phyloP scores from a whole-genome alignment of 2,113 vertebrate species.

The Carassius carassius region DNA sequence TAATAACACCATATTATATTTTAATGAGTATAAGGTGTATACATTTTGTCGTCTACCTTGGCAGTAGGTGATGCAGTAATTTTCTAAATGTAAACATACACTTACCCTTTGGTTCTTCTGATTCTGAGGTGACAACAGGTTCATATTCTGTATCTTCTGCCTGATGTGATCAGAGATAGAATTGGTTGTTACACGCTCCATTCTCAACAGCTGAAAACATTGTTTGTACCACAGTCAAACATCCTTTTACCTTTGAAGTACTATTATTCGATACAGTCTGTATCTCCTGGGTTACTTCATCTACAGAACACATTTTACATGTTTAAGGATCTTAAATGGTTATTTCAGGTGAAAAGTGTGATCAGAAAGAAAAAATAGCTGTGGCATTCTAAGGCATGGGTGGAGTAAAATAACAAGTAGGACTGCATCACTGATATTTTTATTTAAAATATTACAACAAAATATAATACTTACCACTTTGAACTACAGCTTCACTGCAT shows the following conservation, averaged over 20 bases:
- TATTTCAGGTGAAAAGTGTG: not conserved
- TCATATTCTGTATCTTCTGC: not conserved
- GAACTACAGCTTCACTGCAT: not conserved
- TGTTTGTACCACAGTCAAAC: not conserved
- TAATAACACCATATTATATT: not conserved
- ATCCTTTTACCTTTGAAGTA: conserved; percentile 4
- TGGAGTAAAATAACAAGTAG: not conserved
- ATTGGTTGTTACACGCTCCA: not conserved
- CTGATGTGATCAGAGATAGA: not conserved
- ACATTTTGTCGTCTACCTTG: not conserved
- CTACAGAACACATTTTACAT: not conserved
- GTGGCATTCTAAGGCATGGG: not conserved
- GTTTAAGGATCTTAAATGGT: not conserved
- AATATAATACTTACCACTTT: not conserved
- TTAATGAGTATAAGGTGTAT: not conserved
- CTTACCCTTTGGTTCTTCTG: conserved; percentile 34
- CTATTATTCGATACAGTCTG: not conserved
- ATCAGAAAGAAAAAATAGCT: not conserved
- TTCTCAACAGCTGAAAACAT: not conserved
- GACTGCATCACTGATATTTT: no score
- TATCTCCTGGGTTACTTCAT: not conserved
- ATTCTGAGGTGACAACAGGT: not conserved
- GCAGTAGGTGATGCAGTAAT: not conserved
- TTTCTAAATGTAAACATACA: not conserved
- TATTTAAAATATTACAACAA: not conserved